These are phyloP conservation scores for Psilopogon haemacephalus DNA, from an alignment of 2,113 vertebrate genomes.

Conservation along the genomic window DNA sequence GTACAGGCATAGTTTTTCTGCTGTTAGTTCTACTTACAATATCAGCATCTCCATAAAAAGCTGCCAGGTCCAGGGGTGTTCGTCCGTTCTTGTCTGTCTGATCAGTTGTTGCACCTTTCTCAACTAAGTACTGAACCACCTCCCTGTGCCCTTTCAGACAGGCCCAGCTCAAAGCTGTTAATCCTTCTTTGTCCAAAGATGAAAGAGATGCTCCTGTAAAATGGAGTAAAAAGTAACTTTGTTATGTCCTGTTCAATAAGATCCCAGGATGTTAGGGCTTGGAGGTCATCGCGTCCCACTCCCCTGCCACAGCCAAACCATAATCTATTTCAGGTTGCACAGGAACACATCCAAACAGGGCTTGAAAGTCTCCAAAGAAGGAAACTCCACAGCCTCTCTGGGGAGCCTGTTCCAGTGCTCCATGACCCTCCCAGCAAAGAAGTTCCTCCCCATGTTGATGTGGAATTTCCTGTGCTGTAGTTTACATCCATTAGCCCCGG, in stretches of 20 bases:
- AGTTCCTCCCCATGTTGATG: too few relatives aligned
- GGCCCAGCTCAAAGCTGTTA: constrained; percentile 95
- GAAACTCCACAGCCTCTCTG: too few relatives aligned
- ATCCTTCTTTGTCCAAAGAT: constrained; percentile 93
- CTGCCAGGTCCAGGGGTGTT: constrained; percentile 93
- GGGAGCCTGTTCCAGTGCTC: too few relatives aligned
- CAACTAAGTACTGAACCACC: constrained; percentile 91
- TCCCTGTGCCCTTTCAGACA: constrained; percentile 95
- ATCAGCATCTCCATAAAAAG: constrained; percentile 95
- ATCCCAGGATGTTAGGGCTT: too few relatives aligned
- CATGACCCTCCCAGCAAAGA: too few relatives aligned
- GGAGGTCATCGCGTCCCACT: too few relatives aligned
- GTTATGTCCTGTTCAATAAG: background rate
- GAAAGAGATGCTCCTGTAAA: constrained; percentile 85
- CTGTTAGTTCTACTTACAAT: constrained; percentile 82
- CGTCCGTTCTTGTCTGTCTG: constrained; percentile 96
- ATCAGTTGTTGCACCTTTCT: constrained; percentile 91
- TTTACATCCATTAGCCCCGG: too few relatives aligned
- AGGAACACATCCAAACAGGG: too few relatives aligned
- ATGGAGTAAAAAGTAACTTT: background rate
- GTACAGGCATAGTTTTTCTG: background rate
- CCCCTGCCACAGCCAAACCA: too few relatives aligned
- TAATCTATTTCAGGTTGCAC: too few relatives aligned
- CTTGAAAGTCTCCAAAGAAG: too few relatives aligned
- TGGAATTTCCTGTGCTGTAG: too few relatives aligned